phyloP scores from a whole-genome alignment of 1,140 invertebrate genomes.

The Drosophila erecta region DNA sequence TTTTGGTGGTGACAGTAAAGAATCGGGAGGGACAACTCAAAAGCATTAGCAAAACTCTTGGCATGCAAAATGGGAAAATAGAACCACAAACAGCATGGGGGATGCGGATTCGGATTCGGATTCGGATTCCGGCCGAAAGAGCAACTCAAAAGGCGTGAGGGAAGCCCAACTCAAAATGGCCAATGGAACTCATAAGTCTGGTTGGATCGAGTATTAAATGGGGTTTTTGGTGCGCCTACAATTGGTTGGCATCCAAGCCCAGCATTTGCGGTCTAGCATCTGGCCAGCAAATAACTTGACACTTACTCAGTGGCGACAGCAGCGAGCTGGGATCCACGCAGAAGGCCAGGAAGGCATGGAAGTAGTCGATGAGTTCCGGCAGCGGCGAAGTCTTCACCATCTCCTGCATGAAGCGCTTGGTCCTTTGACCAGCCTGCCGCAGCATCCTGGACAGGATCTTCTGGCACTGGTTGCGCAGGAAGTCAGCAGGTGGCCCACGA shows the following conservation, averaged over 20 bases:
- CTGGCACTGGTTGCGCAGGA: slow-evolving; percentile 94
- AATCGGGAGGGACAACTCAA: slow-evolving; percentile 70
- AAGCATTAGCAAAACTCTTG: slow-evolving; percentile 72
- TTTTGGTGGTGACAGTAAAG: slow-evolving; percentile 58
- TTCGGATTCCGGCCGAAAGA: slow-evolving; percentile 20
- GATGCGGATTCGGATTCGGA: slow-evolving; percentile 23
- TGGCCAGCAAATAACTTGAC: not conserved
- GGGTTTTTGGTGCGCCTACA: slow-evolving; percentile 55
- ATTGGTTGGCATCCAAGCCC: slow-evolving; percentile 30
- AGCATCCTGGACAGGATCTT: slow-evolving; percentile 92
- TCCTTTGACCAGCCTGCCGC: slow-evolving; percentile 88
- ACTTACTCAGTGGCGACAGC: slow-evolving; percentile 94
- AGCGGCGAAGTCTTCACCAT: slow-evolving; percentile 92
- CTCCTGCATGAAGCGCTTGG: slow-evolving; percentile 91
- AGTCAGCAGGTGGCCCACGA: slow-evolving; percentile 95
- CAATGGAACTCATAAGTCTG: slow-evolving; percentile 47
- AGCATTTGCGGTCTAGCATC: slow-evolving; percentile 26
- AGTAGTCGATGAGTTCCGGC: slow-evolving; percentile 94
- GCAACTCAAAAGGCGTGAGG: slow-evolving; percentile 41
- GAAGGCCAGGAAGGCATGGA: slow-evolving; percentile 97
- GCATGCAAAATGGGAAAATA: slow-evolving; percentile 53
- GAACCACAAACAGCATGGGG: slow-evolving; percentile 40
- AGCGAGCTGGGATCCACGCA: slow-evolving; percentile 95
- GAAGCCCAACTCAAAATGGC: slow-evolving; percentile 44
- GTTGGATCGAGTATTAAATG: slow-evolving; percentile 24